phyloP scores from a whole-genome alignment of 1,140 invertebrate genomes.

The Amphibalanus amphitrite region DNA sequence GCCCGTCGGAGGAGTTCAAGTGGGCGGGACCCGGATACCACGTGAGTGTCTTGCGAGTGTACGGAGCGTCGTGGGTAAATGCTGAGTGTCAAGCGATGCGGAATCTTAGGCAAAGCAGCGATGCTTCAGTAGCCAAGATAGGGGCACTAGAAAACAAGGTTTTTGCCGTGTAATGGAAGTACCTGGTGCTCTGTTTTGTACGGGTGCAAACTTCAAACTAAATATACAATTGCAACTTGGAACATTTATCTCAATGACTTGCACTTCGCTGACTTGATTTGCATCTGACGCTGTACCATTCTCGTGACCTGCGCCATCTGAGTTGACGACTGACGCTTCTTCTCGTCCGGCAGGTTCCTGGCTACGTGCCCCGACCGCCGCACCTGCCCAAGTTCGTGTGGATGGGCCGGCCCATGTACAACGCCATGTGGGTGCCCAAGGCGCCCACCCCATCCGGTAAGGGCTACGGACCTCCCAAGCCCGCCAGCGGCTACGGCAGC shows the following conservation, averaged over 20 bases:
- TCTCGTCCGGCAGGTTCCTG: not conserved
- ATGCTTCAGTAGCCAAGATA: too few relatives aligned
- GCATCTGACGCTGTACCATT: not conserved
- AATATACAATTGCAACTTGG: not conserved
- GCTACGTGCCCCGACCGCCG: not conserved
- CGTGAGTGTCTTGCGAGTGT: not conserved
- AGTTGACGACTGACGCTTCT: not conserved
- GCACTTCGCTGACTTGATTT: not conserved
- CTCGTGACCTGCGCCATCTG: not conserved
- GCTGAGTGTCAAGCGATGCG: too few relatives aligned
- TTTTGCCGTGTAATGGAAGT: too few relatives aligned
- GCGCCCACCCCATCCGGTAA: not conserved
- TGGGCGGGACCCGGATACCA: not conserved
- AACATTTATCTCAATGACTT: not conserved
- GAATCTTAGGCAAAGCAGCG: too few relatives aligned
- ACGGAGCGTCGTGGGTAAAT: too few relatives aligned
- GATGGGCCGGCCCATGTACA: conserved; percentile 5
- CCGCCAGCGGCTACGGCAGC: not conserved
- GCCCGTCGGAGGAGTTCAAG: not conserved
- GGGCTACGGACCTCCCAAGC: not conserved
- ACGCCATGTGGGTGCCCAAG: conserved; percentile 3
- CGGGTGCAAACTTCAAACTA: too few relatives aligned
- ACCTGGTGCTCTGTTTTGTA: too few relatives aligned
- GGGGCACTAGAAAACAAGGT: too few relatives aligned
- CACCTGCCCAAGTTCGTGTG: not conserved